phyloP scores from a whole-genome alignment of 1,140 invertebrate species.

The Eufriesea mexicana region DNA sequence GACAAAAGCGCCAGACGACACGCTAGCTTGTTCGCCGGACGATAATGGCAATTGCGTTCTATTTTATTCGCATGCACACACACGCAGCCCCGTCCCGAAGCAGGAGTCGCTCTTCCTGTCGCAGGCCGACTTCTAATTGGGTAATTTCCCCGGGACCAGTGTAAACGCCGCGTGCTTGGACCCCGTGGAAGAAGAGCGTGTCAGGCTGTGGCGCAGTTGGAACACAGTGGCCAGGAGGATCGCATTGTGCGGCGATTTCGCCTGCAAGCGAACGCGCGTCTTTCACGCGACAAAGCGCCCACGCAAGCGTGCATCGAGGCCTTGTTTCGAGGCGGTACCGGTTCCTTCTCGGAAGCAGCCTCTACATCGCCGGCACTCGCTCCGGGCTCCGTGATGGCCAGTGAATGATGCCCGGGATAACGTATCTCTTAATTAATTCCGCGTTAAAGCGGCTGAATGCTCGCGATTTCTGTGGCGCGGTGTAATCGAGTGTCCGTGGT shows the following conservation, averaged over 20 bases:
- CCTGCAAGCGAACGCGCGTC: slow-evolving; percentile 33
- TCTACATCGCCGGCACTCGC: slow-evolving; percentile 9
- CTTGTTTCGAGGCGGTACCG: slow-evolving; percentile 36
- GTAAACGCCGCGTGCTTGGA: slow-evolving; percentile 69
- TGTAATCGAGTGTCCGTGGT: slow-evolving; percentile 1
- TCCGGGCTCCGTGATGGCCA: background rate
- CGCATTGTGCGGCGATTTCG: slow-evolving; percentile 46
- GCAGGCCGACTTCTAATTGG: slow-evolving; percentile 64
- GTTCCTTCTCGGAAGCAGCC: slow-evolving; percentile 18
- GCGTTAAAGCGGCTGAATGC: slow-evolving; percentile 32
- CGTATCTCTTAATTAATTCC: slow-evolving; percentile 54
- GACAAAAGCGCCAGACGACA: background rate
- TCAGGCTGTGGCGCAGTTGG: slow-evolving; percentile 26
- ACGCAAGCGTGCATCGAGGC: slow-evolving; percentile 29
- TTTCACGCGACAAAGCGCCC: slow-evolving; percentile 50
- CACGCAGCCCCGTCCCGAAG: slow-evolving; percentile 20
- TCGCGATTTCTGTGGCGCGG: slow-evolving; percentile 9
- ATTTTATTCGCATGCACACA: background rate
- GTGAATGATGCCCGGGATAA: slow-evolving; percentile 36
- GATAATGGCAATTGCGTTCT: slow-evolving; percentile 18
- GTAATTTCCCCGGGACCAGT: slow-evolving; percentile 71
- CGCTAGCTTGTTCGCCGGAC: background rate
- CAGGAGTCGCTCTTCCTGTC: slow-evolving; percentile 15
- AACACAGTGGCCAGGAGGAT: slow-evolving; percentile 36
- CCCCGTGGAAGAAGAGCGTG: slow-evolving; percentile 59